A percentile compares a stretch with the other conserved stretches of the same genome.
phyloP scores from a whole-genome alignment of 2,797 vertebrate species.

The Falco biarmicus region DNA sequence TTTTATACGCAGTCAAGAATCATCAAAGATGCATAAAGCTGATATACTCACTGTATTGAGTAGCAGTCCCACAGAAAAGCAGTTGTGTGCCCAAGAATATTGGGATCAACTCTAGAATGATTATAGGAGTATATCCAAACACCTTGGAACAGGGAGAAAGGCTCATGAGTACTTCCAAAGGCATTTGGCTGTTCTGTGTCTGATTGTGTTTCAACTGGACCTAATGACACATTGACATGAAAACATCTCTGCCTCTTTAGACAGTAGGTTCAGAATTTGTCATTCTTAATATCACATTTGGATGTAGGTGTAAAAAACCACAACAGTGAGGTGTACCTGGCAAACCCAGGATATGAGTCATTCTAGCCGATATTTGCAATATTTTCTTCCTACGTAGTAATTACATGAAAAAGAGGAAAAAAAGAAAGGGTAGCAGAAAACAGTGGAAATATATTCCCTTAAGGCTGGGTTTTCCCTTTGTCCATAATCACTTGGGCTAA shows the following conservation, averaged over 20 bases:
- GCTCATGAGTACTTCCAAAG: not conserved
- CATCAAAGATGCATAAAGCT: not conserved
- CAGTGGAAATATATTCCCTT: conserved; percentile 24
- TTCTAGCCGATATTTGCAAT: conserved; percentile 45
- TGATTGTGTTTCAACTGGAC: not conserved
- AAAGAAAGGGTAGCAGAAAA: not conserved
- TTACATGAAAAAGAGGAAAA: not conserved
- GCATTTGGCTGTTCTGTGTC: not conserved
- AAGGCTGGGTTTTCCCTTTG: conserved; percentile 34
- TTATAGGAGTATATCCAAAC: not conserved
- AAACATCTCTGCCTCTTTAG: not conserved
- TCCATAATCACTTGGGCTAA: not conserved
- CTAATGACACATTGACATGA: not conserved
- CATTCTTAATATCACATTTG: conserved; percentile 8
- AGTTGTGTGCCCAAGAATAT: not conserved
- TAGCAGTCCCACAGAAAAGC: not conserved
- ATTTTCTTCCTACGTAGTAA: conserved; percentile 51
- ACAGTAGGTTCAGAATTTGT: conserved; percentile 9
- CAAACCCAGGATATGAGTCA: conserved; percentile 76
- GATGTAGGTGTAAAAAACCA: conserved; percentile 39
- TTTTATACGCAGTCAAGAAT: not conserved
- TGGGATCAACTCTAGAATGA: not conserved
- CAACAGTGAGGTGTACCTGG: conserved; percentile 44
- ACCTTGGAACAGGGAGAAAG: not conserved
- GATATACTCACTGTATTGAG: not conserved